Evolutionary conservation across 1,140 invertebrate genomes (phyloP).

Genomic region (Euglossa dilemma): DNA sequence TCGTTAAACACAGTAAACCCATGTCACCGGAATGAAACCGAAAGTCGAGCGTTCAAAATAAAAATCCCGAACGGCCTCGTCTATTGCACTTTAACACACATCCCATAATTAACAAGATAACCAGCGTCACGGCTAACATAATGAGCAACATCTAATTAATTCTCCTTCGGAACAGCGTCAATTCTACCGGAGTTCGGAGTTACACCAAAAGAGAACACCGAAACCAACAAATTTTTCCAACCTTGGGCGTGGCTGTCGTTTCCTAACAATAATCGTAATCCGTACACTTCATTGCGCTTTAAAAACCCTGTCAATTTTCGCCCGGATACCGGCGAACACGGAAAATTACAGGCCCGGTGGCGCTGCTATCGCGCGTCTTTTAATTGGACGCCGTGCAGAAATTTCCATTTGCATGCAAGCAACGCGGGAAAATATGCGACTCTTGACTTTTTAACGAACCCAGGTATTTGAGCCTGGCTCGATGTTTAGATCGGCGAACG

Average conservation of each 20-base stretch:
- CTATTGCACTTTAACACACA: background rate
- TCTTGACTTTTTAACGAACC: background rate
- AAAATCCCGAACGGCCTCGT: background rate
- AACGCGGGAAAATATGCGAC: background rate
- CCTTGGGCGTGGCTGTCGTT: background rate
- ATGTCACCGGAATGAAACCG: background rate
- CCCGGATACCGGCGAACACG: background rate
- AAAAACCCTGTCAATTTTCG: background rate
- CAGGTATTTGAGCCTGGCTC: background rate
- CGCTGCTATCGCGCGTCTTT: background rate
- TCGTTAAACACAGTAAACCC: background rate
- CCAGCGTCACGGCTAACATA: background rate
- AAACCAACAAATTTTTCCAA: background rate
- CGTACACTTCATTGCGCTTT: background rate
- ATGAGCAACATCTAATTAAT: background rate
- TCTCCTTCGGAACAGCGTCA: background rate
- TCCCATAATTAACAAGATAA: background rate
- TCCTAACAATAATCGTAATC: background rate
- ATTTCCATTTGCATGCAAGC: conserved; percentile 14
- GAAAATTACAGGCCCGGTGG: conserved; percentile 5
- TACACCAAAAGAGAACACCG: background rate
- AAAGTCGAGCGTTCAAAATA: background rate
- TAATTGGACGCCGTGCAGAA: conserved; percentile 7
- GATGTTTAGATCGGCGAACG: background rate
- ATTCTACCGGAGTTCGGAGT: too few species aligned